Base-by-base conservation (phyloP, 1,140 invertebrate genomes). In the Aphis gossypii region DNA sequence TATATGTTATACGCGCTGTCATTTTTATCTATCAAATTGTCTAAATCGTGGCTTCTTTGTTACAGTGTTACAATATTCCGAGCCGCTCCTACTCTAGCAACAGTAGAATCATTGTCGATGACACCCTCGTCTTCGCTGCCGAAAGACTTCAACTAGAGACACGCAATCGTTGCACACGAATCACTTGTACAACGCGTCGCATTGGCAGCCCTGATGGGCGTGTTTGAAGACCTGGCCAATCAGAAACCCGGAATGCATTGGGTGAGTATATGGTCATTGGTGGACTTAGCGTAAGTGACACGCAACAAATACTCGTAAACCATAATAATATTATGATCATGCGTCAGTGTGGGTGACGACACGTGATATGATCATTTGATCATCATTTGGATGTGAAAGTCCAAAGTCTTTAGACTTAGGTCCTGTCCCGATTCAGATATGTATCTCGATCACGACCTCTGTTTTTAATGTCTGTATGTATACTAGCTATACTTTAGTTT, bases 201-300 rank as follows among this genome's bases (percentile, higher is more conserved):
- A 90, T 89, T 93, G 93, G 86, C 86, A 92, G 94, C 84, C 82
- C 96, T 96, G 95, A 96, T 96, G 96, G 96, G 96, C 95, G 96
- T 96, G 95, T 96, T 96, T 96, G 96, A 96, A 95, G 95, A 96
- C 95, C 95, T 95, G 95, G 95, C 95, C 95, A 95, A 95, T 95
- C 95, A 95, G 95, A 95, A 95, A 95, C 96, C 95, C 96, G 95
- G 96, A 95, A 96, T 96, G 96, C 96, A 96, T 95, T 96, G 96
- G 96, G 96, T 96, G 94, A 96, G 95, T 95, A 60, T 60, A 35
- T 3, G 14, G 2, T 38, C 38, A 88, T 88, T 51, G 46, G 87
- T 54, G n/a, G 48, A 76, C 5, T 0, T 76, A 2, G n/a, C 30
- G 30, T 76, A n/a, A 76, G 30, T 18, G 4, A 6, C 11, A 20